phyloP scores from a whole-genome alignment of 2,113 vertebrate genomes.

The Oreochromis niloticus region DNA sequence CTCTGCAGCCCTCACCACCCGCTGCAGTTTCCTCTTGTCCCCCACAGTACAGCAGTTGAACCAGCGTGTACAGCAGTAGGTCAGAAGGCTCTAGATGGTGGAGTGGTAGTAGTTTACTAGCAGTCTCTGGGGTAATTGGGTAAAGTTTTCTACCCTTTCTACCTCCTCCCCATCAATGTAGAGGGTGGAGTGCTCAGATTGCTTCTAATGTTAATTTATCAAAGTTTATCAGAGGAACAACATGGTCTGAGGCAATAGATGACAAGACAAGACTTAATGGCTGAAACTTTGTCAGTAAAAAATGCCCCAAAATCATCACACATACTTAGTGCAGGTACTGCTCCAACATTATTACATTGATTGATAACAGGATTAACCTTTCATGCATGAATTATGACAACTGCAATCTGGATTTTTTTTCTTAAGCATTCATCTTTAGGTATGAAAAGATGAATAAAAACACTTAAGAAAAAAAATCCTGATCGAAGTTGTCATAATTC shows the following conservation, averaged over 20 bases:
- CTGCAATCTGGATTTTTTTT: not conserved
- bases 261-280: not conserved
- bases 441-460: not conserved
- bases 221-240: not conserved
- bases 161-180: not conserved
- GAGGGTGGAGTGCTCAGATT: not conserved
- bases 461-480: not conserved
- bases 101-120: not conserved
- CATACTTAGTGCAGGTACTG: not conserved
- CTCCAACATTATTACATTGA: not conserved
- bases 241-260: not conserved
- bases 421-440: not conserved
- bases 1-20: not conserved
- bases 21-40: not conserved
- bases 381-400: not conserved
- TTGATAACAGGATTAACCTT: not conserved
- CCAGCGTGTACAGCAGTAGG: not conserved
- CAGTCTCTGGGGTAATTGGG: not conserved
- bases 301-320: not conserved
- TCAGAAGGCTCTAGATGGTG: not conserved
- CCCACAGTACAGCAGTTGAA: not conserved
- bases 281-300: not conserved
- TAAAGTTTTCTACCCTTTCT: not conserved
- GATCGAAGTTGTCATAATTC: not conserved
- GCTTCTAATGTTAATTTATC: not conserved